These are phyloP conservation scores for Micronycteris hirsuta DNA, from an alignment of 2,113 vertebrate species.

Conservation along the genomic window DNA sequence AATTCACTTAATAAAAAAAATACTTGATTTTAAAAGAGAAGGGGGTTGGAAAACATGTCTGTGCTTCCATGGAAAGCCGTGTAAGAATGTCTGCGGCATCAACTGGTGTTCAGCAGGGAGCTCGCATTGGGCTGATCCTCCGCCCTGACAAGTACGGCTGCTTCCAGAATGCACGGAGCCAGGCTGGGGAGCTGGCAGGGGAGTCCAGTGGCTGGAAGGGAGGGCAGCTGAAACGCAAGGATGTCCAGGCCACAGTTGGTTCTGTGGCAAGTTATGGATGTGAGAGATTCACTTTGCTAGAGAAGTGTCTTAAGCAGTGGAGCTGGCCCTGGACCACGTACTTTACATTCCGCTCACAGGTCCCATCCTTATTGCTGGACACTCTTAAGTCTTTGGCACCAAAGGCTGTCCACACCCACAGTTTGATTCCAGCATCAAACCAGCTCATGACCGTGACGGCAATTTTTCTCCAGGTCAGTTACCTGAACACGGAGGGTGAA, in stretches of 20 bases:
- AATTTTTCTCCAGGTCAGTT: not conserved
- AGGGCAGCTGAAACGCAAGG: not conserved
- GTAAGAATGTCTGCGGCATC: not conserved
- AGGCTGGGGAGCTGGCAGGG: not conserved
- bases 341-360: not conserved
- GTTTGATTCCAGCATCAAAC: not conserved
- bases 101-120: not conserved
- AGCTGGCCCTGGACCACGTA: not conserved
- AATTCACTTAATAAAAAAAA: not conserved
- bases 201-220: not conserved
- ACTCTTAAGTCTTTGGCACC: not conserved
- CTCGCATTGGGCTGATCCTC: fast-evolving
- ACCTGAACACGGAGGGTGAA: not conserved
- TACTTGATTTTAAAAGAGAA: not conserved
- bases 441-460: not conserved
- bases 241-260: not conserved
- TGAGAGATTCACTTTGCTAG: not conserved
- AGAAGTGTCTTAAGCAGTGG: not conserved
- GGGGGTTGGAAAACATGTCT: not conserved
- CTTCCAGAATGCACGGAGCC: not conserved
- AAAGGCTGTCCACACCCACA: not conserved
- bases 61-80: not conserved
- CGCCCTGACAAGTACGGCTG: not conserved
- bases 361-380: not conserved
- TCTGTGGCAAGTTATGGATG: not conserved